Conservation (phyloP, 1,140 invertebrate species). For the Chironomus striatipennis region DNA sequence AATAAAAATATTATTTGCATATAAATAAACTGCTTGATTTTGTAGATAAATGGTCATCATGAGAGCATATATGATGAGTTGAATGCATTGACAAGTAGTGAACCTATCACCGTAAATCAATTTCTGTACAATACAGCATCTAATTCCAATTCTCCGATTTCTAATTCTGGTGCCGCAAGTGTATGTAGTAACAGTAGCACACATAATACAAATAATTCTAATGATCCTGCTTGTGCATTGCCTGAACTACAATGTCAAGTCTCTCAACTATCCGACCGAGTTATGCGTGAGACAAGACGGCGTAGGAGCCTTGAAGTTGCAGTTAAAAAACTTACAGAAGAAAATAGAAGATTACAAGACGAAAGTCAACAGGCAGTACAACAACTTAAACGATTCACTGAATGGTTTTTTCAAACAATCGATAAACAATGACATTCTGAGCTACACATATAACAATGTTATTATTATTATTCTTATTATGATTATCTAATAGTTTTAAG, state of each 20-base stretch:
- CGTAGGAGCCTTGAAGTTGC: conserved; percentile 57
- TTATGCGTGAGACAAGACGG: conserved; percentile 52
- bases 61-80: not conserved
- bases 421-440: conserved; percentile 51
- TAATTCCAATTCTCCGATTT: not conserved
- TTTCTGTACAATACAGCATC: not conserved
- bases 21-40: not conserved
- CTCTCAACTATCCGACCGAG: conserved; percentile 52
- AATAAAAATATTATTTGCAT: not conserved
- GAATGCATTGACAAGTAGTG: not conserved
- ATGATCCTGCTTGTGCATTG: conserved; percentile 30
- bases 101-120: not conserved
- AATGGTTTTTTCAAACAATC: conserved; percentile 88
- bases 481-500: not conserved
- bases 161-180: not conserved
- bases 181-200: not conserved
- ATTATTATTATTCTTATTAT: not conserved
- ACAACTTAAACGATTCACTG: conserved; percentile 80
- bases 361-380: conserved; percentile 81
- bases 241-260: conserved; percentile 53
- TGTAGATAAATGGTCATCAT: conserved; percentile 16
- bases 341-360: conserved; percentile 78
- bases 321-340: conserved; percentile 67
- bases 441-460: not conserved
- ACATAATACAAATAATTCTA: not conserved